Base-by-base conservation (phyloP, 1,140 invertebrate species). In the Lordiphosa collinella region DNA sequence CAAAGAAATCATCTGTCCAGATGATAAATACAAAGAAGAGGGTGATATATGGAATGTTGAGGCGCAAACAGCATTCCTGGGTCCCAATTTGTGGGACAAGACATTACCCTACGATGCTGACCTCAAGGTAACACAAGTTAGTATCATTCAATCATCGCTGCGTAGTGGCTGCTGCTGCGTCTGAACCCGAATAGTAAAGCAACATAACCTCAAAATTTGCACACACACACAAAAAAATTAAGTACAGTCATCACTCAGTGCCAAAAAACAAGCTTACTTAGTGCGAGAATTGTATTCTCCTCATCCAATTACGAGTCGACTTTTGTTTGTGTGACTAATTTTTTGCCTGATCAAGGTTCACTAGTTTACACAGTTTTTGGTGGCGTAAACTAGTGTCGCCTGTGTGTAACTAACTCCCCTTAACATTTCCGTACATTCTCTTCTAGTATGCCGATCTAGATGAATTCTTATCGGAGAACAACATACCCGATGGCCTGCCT, bases 71-170 rank as follows among this genome's bases (percentile, higher is more conserved):
- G 96, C 97, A 79, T 98, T 98, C 91, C 92, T 98, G 55, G 96
- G 96, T 38, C 96, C 96, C 38, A 97, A 96, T 89, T 90, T 98
- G 22, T 98, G 97, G 97, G 96, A 98, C 90, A 97, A 97, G 90
- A 95, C 95, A 63, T 90, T 95, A 73, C 94, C 94, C 71, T 96
- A 96, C 87, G 95, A 96, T 91, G 93, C 94, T 89, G 96, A 97
- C 92, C 95, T 98, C 91, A 98, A 98, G 93, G 95, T 98, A 94
- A 92, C 92, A 90, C 90, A 92, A 92, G 91, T 91, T 91, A 91
- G 91, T 91, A 91, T 90, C 84, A 84, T 88, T 58, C 63, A 48
- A 61, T 82, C 84, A 84, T 88, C 74, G 88, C 92, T 94, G 64
- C 62, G 78, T 84, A 84, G 78, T 84, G 78, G 79, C 79, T 84